Evolutionary conservation across 1,140 invertebrate species (phyloP).

Genomic region (Lucilia sericata): DNA sequence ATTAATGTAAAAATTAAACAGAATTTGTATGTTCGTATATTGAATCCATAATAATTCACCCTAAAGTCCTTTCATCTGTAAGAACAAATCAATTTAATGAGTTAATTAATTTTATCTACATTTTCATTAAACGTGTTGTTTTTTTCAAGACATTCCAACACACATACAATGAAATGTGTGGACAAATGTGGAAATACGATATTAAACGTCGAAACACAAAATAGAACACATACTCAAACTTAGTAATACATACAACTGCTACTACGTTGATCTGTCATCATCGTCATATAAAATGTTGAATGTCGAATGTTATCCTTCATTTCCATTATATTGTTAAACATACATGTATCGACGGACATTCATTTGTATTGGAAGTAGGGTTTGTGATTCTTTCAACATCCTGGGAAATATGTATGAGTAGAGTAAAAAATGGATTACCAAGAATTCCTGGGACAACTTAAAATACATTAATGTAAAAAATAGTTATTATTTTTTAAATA

Average conservation of each 20-base stretch:
- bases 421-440: too few species aligned
- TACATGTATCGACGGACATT: background rate
- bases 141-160: background rate
- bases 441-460: too few species aligned
- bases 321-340: background rate
- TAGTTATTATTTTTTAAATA: too few species aligned
- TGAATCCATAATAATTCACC: too few species aligned
- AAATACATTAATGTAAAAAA: too few species aligned
- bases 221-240: background rate
- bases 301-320: slow-evolving; percentile 2
- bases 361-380: background rate
- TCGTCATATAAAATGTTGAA: slow-evolving; percentile 10
- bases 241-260: background rate
- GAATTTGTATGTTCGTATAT: too few species aligned
- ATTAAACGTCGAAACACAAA: background rate
- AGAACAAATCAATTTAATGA: slow-evolving; percentile 27
- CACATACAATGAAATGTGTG: background rate
- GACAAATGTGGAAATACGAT: background rate
- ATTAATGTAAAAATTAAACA: too few species aligned
- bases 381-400: too few species aligned
- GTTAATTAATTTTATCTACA: slow-evolving; percentile 21
- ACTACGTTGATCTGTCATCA: background rate
- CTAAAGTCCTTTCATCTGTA: background rate
- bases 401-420: too few species aligned
- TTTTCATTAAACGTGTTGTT: background rate